phyloP scores from a whole-genome alignment of 2,888 invertebrate genomes.

The Digitonthophagus gazella region DNA sequence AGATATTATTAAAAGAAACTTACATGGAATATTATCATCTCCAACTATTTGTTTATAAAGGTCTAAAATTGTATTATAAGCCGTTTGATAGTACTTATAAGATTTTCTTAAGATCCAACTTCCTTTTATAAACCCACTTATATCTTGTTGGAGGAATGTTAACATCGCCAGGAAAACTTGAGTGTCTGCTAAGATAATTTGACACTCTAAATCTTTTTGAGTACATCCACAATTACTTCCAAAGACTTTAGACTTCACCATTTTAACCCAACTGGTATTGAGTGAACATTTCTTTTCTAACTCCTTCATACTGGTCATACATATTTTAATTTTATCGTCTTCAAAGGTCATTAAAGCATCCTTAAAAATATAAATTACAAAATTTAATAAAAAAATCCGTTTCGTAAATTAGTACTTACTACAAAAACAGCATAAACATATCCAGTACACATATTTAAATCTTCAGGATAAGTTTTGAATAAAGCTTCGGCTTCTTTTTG shows the following conservation, averaged over 20 bases:
- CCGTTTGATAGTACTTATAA: conserved; percentile 67
- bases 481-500: conserved; percentile 50
- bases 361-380: conserved; percentile 47
- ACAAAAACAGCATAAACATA: conserved; percentile 54
- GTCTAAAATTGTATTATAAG: conserved; percentile 58
- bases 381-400: not conserved
- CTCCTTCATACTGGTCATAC: conserved; percentile 57
- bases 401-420: conserved; percentile 44
- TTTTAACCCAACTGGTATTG: conserved; percentile 55
- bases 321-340: conserved; percentile 62
- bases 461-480: conserved; percentile 50
- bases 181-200: conserved; percentile 66
- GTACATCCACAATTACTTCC: conserved; percentile 35
- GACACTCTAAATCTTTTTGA: conserved; percentile 54
- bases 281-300: conserved; percentile 23
- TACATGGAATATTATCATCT: conserved; percentile 37
- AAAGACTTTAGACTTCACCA: conserved; percentile 54
- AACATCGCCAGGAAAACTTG: conserved; percentile 64
- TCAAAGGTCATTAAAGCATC: conserved; percentile 70
- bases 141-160: conserved; percentile 64
- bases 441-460: conserved; percentile 53
- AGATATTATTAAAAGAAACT: not conserved
- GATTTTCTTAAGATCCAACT: conserved; percentile 68
- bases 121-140: conserved; percentile 62
- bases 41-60: conserved; percentile 55